These are phyloP conservation scores for Matsumyia berberina DNA, from an alignment of 2,888 invertebrate species.

Conservation along the genomic window DNA sequence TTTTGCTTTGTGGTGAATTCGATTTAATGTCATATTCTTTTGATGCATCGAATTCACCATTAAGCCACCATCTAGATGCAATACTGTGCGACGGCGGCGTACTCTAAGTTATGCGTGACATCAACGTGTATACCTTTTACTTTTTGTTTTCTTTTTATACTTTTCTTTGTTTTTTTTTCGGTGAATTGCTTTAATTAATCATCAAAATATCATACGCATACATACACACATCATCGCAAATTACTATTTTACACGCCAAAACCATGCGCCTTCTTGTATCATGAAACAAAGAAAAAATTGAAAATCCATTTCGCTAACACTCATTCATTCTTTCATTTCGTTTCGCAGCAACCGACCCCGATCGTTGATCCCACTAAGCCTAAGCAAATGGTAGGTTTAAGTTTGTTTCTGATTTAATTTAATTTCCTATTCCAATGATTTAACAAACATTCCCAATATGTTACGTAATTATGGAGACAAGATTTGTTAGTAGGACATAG, in stretches of 20 bases:
- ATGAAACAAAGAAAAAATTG: constrained; percentile 51
- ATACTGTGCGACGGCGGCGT: constrained; percentile 46
- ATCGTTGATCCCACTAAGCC: constrained; percentile 87
- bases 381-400: constrained; percentile 87
- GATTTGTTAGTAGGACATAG: background rate
- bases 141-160: constrained; percentile 14
- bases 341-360: constrained; percentile 86
- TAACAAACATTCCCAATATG: constrained; percentile 31
- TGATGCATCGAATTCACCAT: constrained; percentile 17
- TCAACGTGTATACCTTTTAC: constrained; percentile 12
- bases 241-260: constrained; percentile 55
- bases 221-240: constrained; percentile 45
- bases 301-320: constrained; percentile 80
- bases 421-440: background rate
- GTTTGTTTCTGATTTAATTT: constrained; percentile 77
- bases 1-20: constrained; percentile 11
- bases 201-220: constrained; percentile 47
- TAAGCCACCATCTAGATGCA: constrained; percentile 7
- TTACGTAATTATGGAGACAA: constrained; percentile 22
- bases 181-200: constrained; percentile 56
- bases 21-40: background rate
- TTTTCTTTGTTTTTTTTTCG: constrained; percentile 26
- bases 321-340: constrained; percentile 84
- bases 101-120: constrained; percentile 2
- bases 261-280: constrained; percentile 62